Evolutionary conservation across 2,113 vertebrate genomes (phyloP).

Genomic region (Festucalex cinctus): DNA sequence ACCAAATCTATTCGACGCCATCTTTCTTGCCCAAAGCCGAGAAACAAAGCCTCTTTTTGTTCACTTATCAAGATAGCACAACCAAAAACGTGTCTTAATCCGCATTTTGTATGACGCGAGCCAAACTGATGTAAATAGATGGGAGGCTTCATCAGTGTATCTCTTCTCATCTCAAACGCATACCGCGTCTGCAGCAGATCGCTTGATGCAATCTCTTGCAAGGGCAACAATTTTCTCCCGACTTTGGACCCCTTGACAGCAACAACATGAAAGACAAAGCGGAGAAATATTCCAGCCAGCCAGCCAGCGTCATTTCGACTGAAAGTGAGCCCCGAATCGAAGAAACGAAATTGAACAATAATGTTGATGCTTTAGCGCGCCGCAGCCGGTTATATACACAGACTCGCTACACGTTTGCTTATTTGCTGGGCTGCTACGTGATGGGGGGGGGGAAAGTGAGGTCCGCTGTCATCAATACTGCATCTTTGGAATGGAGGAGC

Average conservation of each 20-base stretch:
- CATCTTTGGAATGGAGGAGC: constrained; percentile 8
- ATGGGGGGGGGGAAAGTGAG: too few relatives aligned
- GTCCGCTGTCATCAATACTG: constrained; percentile 20
- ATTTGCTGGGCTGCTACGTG: neutral
- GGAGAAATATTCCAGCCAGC: neutral
- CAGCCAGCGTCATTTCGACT: neutral
- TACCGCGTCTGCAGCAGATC: neutral
- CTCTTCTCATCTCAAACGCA: neutral
- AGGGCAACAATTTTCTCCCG: constrained; percentile 35
- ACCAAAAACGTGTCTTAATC: neutral
- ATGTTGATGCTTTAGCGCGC: neutral
- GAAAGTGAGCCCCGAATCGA: neutral
- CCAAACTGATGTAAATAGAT: neutral
- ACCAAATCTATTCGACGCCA: too few relatives aligned
- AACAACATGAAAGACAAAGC: constrained; percentile 20
- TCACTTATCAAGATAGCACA: neutral
- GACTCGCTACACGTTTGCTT: neutral
- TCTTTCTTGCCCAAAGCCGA: too few relatives aligned
- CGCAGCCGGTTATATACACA: neutral
- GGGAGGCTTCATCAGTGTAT: neutral
- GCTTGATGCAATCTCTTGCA: constrained; percentile 54
- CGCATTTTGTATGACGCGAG: neutral
- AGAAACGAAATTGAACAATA: neutral
- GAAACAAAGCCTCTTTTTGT: neutral
- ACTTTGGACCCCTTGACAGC: constrained; percentile 33